Base-by-base conservation (phyloP, 2,888 invertebrate species). In the Axea sp. region DNA sequence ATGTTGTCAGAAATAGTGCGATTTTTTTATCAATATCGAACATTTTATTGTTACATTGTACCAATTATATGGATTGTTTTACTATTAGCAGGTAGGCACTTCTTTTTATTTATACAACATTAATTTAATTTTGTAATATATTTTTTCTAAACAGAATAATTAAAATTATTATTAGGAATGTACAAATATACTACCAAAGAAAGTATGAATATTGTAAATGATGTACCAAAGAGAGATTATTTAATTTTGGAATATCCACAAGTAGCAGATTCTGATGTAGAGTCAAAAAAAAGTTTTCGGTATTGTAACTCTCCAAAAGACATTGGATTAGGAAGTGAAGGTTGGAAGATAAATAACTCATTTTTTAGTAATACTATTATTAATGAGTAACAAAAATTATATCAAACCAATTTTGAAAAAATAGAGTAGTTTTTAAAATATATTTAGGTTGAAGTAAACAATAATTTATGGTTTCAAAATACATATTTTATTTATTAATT, bases 51-150 rank as follows among this genome's bases (percentile, higher is more conserved):
- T 88, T 95, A 95, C 84, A 88, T 95, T 79, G 91, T 95, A 62
- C 91, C 95, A 89, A 94, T 92, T 87, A 85, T 95, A 76, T 95
- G 95, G 95, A 94, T 95, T 84, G 92, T 94, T 85, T 89, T 94
- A 60, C 88, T 95, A 15, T 92, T 95, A 74, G 93, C 93, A 80
- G 94, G 93, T 93, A 86, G 6, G 6, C 6, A 22, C 14, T 8
- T 35, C 22, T 41, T 41, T 22, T 11, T 24, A 19, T 41, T 41
- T 24, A 12, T 17, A 15, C 14, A 14, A 43, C 26, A 8, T 24
- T 28, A 24, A 14, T 11, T 30, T 22, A 19, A 39, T 45, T 15
- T 17, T 1, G 3, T 24, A 9, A 43, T 39, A 14, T 43, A 8
- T 24, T 35, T 24, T 53, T n/a, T n/a, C n/a, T n/a, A n/a, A n/a